These are phyloP conservation scores for Hypotaenidia philippensis DNA, from an alignment of 2,797 vertebrate genomes.

Conservation along the genomic window DNA sequence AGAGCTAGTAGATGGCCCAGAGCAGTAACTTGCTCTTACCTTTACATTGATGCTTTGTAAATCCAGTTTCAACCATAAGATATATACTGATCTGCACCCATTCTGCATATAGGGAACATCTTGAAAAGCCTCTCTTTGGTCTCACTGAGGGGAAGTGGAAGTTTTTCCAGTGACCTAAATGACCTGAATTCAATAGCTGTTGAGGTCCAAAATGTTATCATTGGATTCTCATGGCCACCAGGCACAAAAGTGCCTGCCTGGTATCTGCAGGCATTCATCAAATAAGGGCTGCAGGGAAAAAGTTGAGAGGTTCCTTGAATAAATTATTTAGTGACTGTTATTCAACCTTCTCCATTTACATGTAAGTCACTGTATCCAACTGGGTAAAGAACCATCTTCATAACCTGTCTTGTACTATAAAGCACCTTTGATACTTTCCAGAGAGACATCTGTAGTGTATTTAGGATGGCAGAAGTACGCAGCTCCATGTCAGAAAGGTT, in stretches of 20 bases:
- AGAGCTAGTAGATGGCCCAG: not conserved
- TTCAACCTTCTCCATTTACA: constrained; percentile 1
- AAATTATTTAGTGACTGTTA: constrained; percentile 44
- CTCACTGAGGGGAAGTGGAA: not conserved
- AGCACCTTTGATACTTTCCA: constrained; percentile 32
- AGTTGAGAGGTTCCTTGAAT: not conserved
- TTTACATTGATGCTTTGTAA: not conserved
- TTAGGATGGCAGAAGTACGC: not conserved
- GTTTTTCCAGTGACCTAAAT: not conserved
- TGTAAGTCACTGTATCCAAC: not conserved
- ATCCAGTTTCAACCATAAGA: not conserved
- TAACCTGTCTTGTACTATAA: constrained; percentile 14
- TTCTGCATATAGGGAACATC: not conserved
- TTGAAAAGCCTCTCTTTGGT: not conserved
- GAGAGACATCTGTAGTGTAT: not conserved
- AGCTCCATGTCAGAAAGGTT: not conserved
- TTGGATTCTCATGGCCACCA: not conserved
- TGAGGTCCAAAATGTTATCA: not conserved
- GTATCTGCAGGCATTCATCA: not conserved
- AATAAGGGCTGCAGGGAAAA: not conserved
- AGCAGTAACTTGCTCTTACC: not conserved
- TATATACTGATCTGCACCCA: not conserved
- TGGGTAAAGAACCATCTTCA: constrained; percentile 5
- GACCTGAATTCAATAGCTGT: not conserved
- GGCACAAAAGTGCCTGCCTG: not conserved